Conservation (phyloP, 1,140 invertebrate species). For the Magallana angulata region DNA sequence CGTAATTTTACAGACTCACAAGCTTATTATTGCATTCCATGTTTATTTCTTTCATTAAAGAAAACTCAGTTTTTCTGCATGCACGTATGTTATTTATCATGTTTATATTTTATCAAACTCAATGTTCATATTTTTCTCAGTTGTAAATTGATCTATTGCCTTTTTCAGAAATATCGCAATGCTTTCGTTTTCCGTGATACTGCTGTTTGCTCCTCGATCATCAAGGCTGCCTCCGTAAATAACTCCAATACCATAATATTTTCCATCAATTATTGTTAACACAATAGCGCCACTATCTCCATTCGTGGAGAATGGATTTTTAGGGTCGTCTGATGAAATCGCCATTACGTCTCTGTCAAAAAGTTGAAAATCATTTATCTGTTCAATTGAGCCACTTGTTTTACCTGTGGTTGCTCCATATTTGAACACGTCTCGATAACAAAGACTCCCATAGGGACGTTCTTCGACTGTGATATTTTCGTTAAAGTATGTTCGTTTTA, state of each 20-base stretch:
- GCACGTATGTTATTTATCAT: too few relatives aligned
- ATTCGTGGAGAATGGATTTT: not conserved
- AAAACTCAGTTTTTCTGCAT: too few relatives aligned
- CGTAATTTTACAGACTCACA: too few relatives aligned
- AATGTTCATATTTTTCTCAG: not conserved
- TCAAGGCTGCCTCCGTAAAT: not conserved
- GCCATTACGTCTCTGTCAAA: not conserved
- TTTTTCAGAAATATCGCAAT: not conserved
- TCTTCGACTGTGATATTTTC: not conserved
- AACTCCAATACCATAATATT: not conserved
- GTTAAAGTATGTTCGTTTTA: not conserved
- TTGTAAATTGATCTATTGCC: not conserved
- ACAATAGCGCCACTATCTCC: slow-evolving; percentile 1
- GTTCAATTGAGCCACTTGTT: not conserved
- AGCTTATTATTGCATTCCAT: too few relatives aligned
- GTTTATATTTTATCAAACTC: not conserved
- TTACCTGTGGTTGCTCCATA: not conserved
- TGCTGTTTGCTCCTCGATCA: not conserved
- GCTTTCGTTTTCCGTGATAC: not conserved
- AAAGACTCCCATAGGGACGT: not conserved
- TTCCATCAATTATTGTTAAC: not conserved
- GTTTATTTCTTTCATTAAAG: too few relatives aligned
- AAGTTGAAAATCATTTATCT: not conserved
- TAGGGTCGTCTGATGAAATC: not conserved
- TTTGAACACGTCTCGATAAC: not conserved